Evolutionary conservation across 2,113 vertebrate genomes (phyloP), one percentile per base, ranked within the genome.

Genomic region (Mustela nigripes): DNA sequence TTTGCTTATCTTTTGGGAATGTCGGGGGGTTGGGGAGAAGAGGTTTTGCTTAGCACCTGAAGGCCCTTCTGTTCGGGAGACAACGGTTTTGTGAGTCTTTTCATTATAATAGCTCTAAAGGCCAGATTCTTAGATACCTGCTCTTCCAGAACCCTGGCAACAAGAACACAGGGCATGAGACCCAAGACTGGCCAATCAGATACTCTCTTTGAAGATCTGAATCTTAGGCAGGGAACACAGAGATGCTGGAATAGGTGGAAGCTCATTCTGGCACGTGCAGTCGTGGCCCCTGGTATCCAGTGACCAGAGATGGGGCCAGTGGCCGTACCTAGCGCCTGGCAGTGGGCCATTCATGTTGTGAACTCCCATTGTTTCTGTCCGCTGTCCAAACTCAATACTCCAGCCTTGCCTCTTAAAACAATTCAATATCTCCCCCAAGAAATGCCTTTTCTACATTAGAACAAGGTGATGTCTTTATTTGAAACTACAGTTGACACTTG

Each of bases 31-130:
- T 5, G 7, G 28, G 16, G 36, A 7, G 8, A 7, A 71, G 5
- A 15, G 39, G n/a, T 33, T 92, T 94, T 92, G 63, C 63, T 74
- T 58, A 83, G 71, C 79, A 63, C 60, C 63, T 42, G 26, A 92
- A 94, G 31, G 18, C 8, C 45, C 39, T 63, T 89, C 67, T 80
- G 11, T 45, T 36, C n/a, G 33, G 24, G n/a, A 83, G 53, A 24
- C 58, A 93, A 95, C 42, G 82, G 33, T 96, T 82, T 94, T 87
- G 21, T 86, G 85, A 80, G 80, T 60, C 86, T 83, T 88, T 71
- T 95, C 28, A 76, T 78, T 69, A 82, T 48, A 87, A 76, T 85
- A 80, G 67, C 18, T 81, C 4, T 39, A 31, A 45, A 58, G 45
- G 39, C 45, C 56, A 89, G 45, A 28, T 67, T 90, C 15, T 81